A percentile compares a stretch with the other conserved stretches of the same genome.
Evolutionary conservation across 37 sponge, comb jelly and placozoan genomes (phyloP).

Genomic region (Diacarnus erythraeanus): DNA sequence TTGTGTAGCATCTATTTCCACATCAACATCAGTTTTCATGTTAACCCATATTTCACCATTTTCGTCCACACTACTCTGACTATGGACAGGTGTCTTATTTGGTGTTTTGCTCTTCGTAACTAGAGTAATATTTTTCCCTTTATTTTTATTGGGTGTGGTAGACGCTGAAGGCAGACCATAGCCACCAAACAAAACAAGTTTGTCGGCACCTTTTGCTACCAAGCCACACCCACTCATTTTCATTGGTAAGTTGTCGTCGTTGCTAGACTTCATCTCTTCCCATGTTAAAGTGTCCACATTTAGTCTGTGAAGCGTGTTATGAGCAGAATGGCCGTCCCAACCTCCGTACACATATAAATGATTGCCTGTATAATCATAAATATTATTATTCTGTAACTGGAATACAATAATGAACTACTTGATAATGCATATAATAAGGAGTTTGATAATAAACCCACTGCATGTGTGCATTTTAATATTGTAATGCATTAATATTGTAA

Average conservation of each 20-base stretch:
- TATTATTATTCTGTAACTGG: neutral
- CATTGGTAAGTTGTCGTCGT: conserved; percentile 12
- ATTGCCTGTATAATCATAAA: neutral
- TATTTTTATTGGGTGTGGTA: neutral
- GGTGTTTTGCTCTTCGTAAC: neutral
- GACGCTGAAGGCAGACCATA: conserved; percentile 26
- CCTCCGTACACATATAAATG: conserved; percentile 50
- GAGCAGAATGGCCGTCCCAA: conserved; percentile 37
- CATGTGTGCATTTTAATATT: too few relatives aligned
- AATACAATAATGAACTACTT: neutral
- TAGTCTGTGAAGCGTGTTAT: conserved; percentile 45
- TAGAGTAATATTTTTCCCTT: neutral
- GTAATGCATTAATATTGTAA: too few relatives aligned
- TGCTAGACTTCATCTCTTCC: conserved; percentile 1
- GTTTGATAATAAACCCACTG: too few relatives aligned
- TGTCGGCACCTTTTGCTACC: conserved; percentile 27
- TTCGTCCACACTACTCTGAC: neutral
- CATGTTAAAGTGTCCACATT: conserved; percentile 28
- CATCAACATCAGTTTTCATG: neutral
- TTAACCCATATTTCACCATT: neutral
- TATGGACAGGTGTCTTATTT: neutral
- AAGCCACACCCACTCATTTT: conserved; percentile 66
- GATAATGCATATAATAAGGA: neutral
- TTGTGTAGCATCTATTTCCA: neutral
- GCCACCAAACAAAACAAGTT: conserved; percentile 56